Evolutionary conservation across 2,888 invertebrate species (phyloP), one percentile per base, ranked within the genome.

Genomic region (Laspeyria flexula): DNA sequence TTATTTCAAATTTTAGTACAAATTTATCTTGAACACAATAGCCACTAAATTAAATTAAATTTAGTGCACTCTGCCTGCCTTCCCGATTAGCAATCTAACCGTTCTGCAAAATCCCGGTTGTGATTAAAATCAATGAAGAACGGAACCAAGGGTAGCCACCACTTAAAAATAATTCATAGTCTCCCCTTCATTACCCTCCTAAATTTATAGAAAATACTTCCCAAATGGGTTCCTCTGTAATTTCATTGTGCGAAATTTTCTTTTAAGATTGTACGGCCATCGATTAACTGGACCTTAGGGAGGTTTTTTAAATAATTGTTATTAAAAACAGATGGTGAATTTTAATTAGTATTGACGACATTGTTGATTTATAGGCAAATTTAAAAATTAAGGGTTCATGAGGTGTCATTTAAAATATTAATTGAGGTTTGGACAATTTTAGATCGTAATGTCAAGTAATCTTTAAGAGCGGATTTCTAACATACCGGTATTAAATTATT

Each of bases 141-240:
- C 58, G 57, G 68, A 55, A 52, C 55, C 45, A 50, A 66, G 76
- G 75, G 73, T 54, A 65, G 64, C 55, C 60, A 67, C 76, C 75
- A 75, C 80, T 85, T 85, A 83, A 83, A 85, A 85, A 83, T 83
- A 82, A 85, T 83, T 85, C 79, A 80, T 76, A 64, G 66, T 64
- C 67, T 49, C 58, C 80, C 79, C 75, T 77, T 77, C 73, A 83
- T 86, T 83, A 73, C 73, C 66, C 70, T 74, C 80, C 72, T 78
- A 80, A 79, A 81, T 79, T 79, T 78, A 71, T 74, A 70, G 71
- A 61, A 73, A 77, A 82, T 79, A 77, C 79, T 79, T 77, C 52
- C 60, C 50, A 60, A 63, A 80, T 82, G 78, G 73, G 79, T 79
- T 67, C 60, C 59, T 48, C 61, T 50, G 57, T 68, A 70, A 71